A percentile compares a stretch with the other conserved stretches of the same genome.
These are phyloP conservation scores for Bursaphelenchus mucronatus DNA, from an alignment of 1,140 invertebrate genomes.

Conservation along the genomic window DNA sequence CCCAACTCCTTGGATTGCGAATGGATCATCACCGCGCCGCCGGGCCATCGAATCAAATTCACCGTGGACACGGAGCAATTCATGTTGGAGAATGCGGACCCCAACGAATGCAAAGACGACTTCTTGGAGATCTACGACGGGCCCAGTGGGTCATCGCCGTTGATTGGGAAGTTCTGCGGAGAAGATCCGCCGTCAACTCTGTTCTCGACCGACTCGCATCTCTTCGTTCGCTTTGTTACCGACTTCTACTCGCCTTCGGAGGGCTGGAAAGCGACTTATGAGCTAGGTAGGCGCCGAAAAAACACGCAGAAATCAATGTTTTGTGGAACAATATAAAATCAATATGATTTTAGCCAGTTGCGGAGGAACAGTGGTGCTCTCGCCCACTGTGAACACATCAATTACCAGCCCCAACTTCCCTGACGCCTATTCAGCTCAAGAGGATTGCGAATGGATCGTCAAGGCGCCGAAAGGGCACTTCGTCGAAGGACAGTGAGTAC, in stretches of 20 bases:
- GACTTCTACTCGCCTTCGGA: conserved; percentile 35
- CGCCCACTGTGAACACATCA: conserved; percentile 27
- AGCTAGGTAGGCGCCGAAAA: conserved; percentile 34
- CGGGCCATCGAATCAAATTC: conserved; percentile 52
- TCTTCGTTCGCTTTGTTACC: conserved; percentile 49
- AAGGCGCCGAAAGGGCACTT: conserved; percentile 52
- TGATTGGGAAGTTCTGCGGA: conserved; percentile 49
- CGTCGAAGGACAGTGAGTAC: conserved; percentile 38
- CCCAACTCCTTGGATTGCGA: conserved; percentile 51
- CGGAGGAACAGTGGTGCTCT: conserved; percentile 48
- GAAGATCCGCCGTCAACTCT: conserved; percentile 45
- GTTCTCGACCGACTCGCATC: conserved; percentile 49
- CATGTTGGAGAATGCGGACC: conserved; percentile 26
- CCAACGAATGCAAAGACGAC: conserved; percentile 41
- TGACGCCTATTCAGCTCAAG: conserved; percentile 41
- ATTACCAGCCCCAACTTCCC: conserved; percentile 51
- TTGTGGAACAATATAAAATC: no score
- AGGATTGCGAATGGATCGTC: conserved; percentile 52
- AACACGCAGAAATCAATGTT: neutral
- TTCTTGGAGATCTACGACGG: conserved; percentile 55
- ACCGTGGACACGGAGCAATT: conserved; percentile 50
- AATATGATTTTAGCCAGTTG: conserved; percentile 40
- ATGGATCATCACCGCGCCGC: conserved; percentile 47
- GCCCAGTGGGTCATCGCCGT: conserved; percentile 34
- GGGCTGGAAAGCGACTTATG: conserved; percentile 47